Evolutionary conservation across 2,888 invertebrate genomes (phyloP), one percentile per base, ranked within the genome.

Genomic region (Stenurella melanura): DNA sequence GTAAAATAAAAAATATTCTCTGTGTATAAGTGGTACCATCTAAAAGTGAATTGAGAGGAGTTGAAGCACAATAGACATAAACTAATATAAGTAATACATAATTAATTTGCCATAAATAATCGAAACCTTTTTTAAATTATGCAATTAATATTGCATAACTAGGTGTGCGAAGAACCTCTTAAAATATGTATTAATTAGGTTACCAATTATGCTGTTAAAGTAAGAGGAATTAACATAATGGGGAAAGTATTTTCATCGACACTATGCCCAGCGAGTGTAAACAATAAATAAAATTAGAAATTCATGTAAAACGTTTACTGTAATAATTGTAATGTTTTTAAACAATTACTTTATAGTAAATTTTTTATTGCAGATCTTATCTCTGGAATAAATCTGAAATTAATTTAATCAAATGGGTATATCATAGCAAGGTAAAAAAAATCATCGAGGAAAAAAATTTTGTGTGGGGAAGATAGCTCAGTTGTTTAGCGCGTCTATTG

Each of bases 211-310:
- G 34, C 34, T 63, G 30, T 10, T n/a, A 63, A 34, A 7, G 7
- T 7, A 58, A 58, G 26, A 57, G 57, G 18, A 69, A 69, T 34
- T 69, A 34, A 17, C 69, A 71, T 75, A 69, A 63, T 71, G 54
- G 75, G 57, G 75, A 75, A 75, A 75, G 75, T 75, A 66, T 64
- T 66, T 75, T 17, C 19, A 56, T 58, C 42, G 18, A 19, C 71
- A 70, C 26, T 17, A 61, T 64, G 63, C 34, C 34, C 63, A 70
- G 17, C 34, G 50, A 75, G 71, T 75, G 75, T 75, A 56, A 75
- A 71, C 54, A 70, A 71, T 69, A 63, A 75, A 54, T 61, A 56
- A 60, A 38, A 4, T 30, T 70, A 63, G 63, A 75, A 71, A 75
- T 71, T 75, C 63, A 54, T 75, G 38, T 66, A 73, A 63, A 73